phyloP scores from a whole-genome alignment of 2,113 vertebrate genomes.

The Mesembrinibis cayennensis region DNA sequence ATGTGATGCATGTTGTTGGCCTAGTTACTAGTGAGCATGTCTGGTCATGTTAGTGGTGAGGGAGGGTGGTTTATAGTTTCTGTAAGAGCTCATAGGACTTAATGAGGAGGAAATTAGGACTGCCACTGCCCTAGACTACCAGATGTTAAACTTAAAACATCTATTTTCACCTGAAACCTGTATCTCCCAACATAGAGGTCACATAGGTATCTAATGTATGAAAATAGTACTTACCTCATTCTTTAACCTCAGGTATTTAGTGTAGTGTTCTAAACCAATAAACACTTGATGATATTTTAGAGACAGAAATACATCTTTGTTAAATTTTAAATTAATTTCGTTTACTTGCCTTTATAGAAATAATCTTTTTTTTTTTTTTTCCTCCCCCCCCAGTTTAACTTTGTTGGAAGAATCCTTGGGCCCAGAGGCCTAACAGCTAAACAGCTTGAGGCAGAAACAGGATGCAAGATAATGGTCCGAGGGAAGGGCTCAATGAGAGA shows the following conservation, averaged over 20 bases:
- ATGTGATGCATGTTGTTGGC: neutral
- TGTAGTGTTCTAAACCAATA: neutral
- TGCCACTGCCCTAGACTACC: neutral
- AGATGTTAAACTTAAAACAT: neutral
- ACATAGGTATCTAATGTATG: neutral
- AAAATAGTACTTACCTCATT: neutral
- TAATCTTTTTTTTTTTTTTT: neutral
- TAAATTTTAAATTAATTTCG: neutral
- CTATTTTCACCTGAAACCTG: neutral
- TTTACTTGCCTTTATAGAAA: neutral
- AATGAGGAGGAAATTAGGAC: neutral
- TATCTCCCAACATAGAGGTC: neutral
- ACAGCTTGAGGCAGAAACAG: conserved; percentile 97
- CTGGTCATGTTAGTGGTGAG: neutral
- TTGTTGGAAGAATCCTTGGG: conserved; percentile 98
- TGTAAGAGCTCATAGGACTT: neutral
- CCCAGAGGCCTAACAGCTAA: conserved; percentile 97
- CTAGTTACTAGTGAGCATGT: accelerated
- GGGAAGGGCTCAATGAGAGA: conserved; percentile 99
- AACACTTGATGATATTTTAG: neutral
- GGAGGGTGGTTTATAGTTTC: neutral
- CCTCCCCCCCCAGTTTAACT: conserved; percentile 85
- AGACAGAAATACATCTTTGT: neutral
- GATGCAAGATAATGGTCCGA: conserved; percentile 99
- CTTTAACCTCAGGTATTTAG: neutral